phyloP scores from a whole-genome alignment of 1,140 invertebrate species.

The Apis florea region DNA sequence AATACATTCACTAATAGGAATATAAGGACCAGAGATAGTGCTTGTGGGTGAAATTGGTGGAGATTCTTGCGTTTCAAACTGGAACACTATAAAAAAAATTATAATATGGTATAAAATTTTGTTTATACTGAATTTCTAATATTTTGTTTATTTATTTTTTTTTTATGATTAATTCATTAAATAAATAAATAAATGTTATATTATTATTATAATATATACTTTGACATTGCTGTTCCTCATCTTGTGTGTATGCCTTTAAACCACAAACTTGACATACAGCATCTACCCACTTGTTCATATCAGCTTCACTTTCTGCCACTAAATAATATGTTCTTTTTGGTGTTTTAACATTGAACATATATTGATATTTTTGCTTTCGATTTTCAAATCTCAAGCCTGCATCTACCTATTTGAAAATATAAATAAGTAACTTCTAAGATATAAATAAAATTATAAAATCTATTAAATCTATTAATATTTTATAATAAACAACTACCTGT shows the following conservation, averaged over 20 bases:
- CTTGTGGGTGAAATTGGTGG: conserved; percentile 83
- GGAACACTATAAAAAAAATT: conserved; percentile 71
- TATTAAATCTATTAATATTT: neutral
- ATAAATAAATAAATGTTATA: too few species aligned
- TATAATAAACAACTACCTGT: conserved; percentile 84
- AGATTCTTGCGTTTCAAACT: conserved; percentile 80
- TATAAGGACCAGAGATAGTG: conserved; percentile 87
- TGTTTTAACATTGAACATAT: conserved; percentile 94
- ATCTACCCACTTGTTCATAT: conserved; percentile 97
- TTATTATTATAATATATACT: conserved; percentile 61
- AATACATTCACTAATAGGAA: conserved; percentile 93
- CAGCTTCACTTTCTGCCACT: conserved; percentile 92
- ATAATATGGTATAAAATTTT: conserved; percentile 8
- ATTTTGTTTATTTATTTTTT: neutral
- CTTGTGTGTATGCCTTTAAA: conserved; percentile 88
- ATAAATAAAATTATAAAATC: neutral
- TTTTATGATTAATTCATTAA: too few species aligned
- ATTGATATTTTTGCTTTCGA: conserved; percentile 89
- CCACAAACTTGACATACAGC: conserved; percentile 96
- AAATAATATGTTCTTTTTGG: conserved; percentile 94
- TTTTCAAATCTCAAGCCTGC: conserved; percentile 91
- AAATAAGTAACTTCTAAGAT: conserved; percentile 19
- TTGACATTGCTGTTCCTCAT: conserved; percentile 83
- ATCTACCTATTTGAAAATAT: conserved; percentile 84
- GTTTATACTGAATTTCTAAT: neutral